These are phyloP conservation scores for Acrossocheilus wenchowensis DNA, from an alignment of 2,797 vertebrate genomes.

Conservation along the genomic window DNA sequence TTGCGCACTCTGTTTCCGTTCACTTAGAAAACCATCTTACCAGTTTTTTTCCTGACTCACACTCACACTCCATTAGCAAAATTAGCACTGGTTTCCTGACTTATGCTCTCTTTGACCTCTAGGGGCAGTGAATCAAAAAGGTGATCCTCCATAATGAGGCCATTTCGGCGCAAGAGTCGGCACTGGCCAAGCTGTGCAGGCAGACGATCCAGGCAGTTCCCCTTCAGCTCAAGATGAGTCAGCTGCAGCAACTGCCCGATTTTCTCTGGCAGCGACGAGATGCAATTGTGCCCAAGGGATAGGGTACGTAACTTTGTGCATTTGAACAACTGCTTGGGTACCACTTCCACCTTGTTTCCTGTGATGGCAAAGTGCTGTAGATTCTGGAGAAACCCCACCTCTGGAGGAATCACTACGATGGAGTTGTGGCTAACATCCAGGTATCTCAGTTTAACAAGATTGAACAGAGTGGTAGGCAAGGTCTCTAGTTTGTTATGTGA, in stretches of 20 bases:
- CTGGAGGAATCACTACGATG: slow-evolving; percentile 85
- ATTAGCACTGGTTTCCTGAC: slow-evolving; percentile 86
- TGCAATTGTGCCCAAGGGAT: slow-evolving; percentile 92
- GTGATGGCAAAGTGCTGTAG: slow-evolving; percentile 93
- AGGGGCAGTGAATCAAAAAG: slow-evolving; percentile 93
- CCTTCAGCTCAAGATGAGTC: slow-evolving; percentile 93
- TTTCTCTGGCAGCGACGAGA: slow-evolving; percentile 90
- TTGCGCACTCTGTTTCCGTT: slow-evolving; percentile 38
- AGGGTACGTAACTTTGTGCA: slow-evolving; percentile 93
- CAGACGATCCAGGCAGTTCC: slow-evolving; percentile 95
- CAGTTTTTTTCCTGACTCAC: slow-evolving; percentile 4
- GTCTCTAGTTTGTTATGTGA: slow-evolving; percentile 98
- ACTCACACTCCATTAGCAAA: slow-evolving; percentile 89
- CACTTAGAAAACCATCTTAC: slow-evolving; percentile 10
- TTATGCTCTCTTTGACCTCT: slow-evolving; percentile 94
- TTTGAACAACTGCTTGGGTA: slow-evolving; percentile 97
- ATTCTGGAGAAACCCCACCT: slow-evolving; percentile 93
- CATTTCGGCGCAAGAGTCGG: slow-evolving; percentile 87
- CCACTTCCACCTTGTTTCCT: slow-evolving; percentile 91
- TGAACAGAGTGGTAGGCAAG: slow-evolving; percentile 89
- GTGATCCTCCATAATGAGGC: slow-evolving; percentile 93
- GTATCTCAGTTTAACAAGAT: slow-evolving; percentile 92
- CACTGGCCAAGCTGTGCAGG: slow-evolving; percentile 91
- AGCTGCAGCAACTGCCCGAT: slow-evolving; percentile 89
- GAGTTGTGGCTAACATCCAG: slow-evolving; percentile 95